Base-by-base conservation (phyloP, 2,797 vertebrate genomes). In the Sandelia bainsii region DNA sequence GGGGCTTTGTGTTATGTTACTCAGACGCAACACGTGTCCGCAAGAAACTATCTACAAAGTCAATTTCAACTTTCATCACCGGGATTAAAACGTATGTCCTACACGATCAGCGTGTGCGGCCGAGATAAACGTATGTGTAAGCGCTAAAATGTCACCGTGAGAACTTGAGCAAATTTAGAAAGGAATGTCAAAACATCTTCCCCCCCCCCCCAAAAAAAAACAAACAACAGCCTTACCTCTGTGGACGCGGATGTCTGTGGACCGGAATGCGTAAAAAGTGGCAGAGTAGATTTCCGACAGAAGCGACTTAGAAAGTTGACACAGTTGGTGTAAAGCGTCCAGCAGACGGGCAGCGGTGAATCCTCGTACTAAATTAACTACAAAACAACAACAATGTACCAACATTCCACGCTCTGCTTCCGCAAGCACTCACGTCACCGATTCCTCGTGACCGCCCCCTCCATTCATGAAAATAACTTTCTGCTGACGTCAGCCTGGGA, bases 391-490 rank as follows among this genome's bases (percentile, higher is more conserved):
- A 95, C 94, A 95, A 94, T 93, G 95, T 94, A 91, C 91, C 92
- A 91, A 93, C 95, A 95, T 95, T 95, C 94, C 94, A 94, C 93
- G 92, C 93, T 72, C 80, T 84, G 94, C 94, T 96, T 96, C 95
- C 95, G 95, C 94, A 93, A 95, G 93, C 92, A 75, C 91, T 90
- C 77, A 91, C 94, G 95, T 95, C 95, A 95, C 90, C 79, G 79
- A 71, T 60, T 95, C 92, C 95, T 94, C 93, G 93, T 95, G 95
- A 95, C 94, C 94, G 93, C 94, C 94, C 94, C 94, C 93, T 95
- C 94, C 95, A 95, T 96, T 96, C 95, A 96, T 96, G 95, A 96
- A 96, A 95, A 95, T 95, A 95, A 94, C 95, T 95, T 92, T 87
- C 77, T 92, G 92, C 93, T 96, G 93, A 96, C 95, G 95, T 95